Percentiles rank a stretch among this genome's conserved stretches.
Evolutionary conservation across 2,888 invertebrate genomes (phyloP).

Genomic region (Lutraria lutraria): DNA sequence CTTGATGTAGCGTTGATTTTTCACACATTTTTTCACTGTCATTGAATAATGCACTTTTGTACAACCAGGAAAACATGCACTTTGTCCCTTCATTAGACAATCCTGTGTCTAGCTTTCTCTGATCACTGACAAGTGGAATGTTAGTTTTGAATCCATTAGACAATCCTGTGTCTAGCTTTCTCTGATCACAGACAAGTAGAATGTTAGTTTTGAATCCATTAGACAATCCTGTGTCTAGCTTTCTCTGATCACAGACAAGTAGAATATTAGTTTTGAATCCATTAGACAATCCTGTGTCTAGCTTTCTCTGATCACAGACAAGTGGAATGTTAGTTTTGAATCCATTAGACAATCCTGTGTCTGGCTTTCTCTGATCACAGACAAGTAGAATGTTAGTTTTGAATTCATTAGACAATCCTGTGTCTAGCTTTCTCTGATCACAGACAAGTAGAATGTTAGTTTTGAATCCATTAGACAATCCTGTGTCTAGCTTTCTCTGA

Average conservation of each 20-base stretch:
- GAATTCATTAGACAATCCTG: neutral
- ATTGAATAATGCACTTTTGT: too few relatives aligned
- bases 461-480: neutral
- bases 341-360: neutral
- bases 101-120: neutral
- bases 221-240: too few relatives aligned
- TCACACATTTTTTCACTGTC: too few relatives aligned
- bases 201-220: neutral
- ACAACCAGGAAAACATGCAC: too few relatives aligned
- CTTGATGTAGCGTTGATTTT: too few relatives aligned
- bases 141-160: neutral
- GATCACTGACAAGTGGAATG: neutral
- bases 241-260: neutral
- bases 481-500: neutral
- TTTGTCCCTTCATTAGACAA: too few relatives aligned
- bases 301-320: neutral
- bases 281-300: neutral
- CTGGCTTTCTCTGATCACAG: neutral
- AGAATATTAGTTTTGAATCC: neutral
- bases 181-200: neutral
- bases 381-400: neutral
- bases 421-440: neutral
- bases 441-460: neutral
- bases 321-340: neutral
- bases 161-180: neutral